Evolutionary conservation across 2,113 vertebrate species (phyloP).

Genomic region (Sturnira hondurensis): DNA sequence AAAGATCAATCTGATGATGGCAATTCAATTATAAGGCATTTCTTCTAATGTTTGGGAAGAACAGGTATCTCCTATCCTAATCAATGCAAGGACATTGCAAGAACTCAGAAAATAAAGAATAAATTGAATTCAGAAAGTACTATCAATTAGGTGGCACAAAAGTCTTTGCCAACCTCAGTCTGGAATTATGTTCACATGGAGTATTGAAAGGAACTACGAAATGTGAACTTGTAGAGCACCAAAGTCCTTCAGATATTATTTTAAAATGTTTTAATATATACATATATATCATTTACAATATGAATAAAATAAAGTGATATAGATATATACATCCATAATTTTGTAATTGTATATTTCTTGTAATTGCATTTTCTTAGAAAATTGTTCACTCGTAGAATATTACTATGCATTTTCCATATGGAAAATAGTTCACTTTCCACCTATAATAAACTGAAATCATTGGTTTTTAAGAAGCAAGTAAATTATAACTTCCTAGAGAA

Average conservation of each 20-base stretch:
- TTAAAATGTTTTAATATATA: background rate
- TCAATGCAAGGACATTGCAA: constrained; percentile 6
- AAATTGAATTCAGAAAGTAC: background rate
- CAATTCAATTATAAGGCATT: background rate
- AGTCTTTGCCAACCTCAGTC: background rate
- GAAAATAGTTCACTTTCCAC: background rate
- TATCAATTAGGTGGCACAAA: background rate
- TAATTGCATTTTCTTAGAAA: constrained; percentile 17
- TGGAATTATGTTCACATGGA: background rate
- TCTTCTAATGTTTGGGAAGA: background rate
- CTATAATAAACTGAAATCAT: constrained; percentile 21
- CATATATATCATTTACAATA: background rate
- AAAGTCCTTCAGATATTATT: background rate
- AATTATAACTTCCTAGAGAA: background rate
- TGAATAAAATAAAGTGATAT: background rate
- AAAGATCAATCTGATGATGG: background rate
- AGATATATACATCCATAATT: background rate
- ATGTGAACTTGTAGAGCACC: background rate
- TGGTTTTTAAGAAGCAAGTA: background rate
- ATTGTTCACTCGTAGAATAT: background rate
- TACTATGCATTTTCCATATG: background rate
- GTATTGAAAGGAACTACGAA: background rate
- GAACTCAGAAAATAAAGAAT: constrained; percentile 26
- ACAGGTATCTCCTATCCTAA: background rate
- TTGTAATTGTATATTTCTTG: background rate